Evolutionary conservation across 2,797 vertebrate species (phyloP), one percentile per base, ranked within the genome.

Genomic region (Platyrinchus mystaceus): DNA sequence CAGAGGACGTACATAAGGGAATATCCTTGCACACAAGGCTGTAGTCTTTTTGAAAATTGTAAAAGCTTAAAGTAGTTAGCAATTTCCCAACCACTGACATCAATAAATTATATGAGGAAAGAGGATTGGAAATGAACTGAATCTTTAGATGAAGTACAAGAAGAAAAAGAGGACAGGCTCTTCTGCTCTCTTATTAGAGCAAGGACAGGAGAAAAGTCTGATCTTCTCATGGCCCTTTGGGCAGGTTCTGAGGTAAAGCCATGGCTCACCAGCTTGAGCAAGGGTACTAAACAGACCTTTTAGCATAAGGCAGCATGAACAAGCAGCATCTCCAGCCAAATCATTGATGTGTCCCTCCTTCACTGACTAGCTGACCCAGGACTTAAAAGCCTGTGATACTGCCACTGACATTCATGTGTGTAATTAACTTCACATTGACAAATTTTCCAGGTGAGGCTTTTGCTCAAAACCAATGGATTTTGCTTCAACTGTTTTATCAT

Each of bases 51-150:
- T 71, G 86, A 84, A 90, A 90, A 89, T 77, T 62, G 75, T 89
- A 62, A 94, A 93, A 92, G 84, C 88, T 89, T 89, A 74, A 93
- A 95, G 92, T 77, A 74, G 59, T 85, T 92, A 56, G 90, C 70
- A 90, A 89, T 93, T 89, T 96, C 39, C 49, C 78, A 85, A 2
- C 24, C 37, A 80, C 44, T 89, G 84, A 84, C 92, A 94, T 96
- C 66, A 97, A 95, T 92, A 95, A 94, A 95, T 95, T 87, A 95
- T 83, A 60, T 47, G 36, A 90, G 81, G 81, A 88, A 95, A 90
- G 66, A 10, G 3, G 69, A 43, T 3, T 88, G 27, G 60, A 91
- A 90, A 60, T 22, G 12, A 96, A 69, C 53, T 64, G 52, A 67
- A 82, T 87, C 34, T 75, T 84, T 56, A 41, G 41, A 44, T 66